Base-by-base conservation (phyloP, 2,888 invertebrate genomes). In the Phyllotreta striolata region DNA sequence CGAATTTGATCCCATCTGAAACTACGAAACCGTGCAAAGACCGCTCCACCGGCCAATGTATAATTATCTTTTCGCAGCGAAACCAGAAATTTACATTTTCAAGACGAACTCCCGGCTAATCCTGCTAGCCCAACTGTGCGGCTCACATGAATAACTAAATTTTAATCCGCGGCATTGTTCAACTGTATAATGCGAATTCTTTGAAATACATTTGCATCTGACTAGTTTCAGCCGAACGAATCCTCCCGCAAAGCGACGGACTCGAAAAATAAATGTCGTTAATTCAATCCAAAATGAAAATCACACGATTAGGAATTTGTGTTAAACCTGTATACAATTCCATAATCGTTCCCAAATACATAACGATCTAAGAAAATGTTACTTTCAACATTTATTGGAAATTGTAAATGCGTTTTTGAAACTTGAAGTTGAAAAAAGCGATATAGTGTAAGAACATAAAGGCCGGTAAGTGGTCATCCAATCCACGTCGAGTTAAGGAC, bases 11-110 rank as follows among this genome's bases (percentile, higher is more conserved):
- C 78, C 78, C 79, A 80, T 81, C 79, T 78, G 78, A 75, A 80
- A 78, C 77, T 80, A 80, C 76, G 80, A 79, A 77, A 78, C 79
- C 80, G 78, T 80, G 77, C 78, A 80, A 80, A 80, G 78, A 74
- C 78, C 71, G 74, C 71, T 74, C 72, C 65, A 60, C 70, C 9
- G 40, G 39, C 77, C 75, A 76, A 77, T 77, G 79, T 75, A 79
- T 80, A 79, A 80, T 80, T 79, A 79, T 78, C 77, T 77, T 74
- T 75, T 75, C 72, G 75, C 70, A 72, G 72, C 71, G 72, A 72
- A 77, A 74, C 75, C 77, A 73, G 75, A 74, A 79, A 80, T 79
- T 79, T 79, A 72, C 79, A 80, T 79, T 79, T 57, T 78, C 77
- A 78, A 78, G 78, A 77, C 74, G 74, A 75, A 76, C 72, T 74